Evolutionary conservation across 2,113 vertebrate genomes (phyloP).

Genomic region (Hoplias malabaricus): DNA sequence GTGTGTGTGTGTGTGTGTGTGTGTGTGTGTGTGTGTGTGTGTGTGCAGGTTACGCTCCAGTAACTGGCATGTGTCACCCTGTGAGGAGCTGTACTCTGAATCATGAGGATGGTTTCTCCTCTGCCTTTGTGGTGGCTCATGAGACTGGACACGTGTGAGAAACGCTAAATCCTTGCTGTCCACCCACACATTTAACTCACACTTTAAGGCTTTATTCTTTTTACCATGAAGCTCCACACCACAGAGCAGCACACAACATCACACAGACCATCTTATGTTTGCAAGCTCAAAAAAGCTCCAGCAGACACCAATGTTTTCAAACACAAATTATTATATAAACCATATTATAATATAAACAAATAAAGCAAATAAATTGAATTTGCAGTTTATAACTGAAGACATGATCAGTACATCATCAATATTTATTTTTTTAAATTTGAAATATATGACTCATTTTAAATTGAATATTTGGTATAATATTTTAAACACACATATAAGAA

Average conservation of each 20-base stretch:
- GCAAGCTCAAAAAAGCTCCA: neutral
- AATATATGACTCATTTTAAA: too few species aligned
- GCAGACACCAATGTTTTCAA: neutral
- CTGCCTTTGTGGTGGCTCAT: constrained; percentile 95
- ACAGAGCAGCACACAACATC: neutral
- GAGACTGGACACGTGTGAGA: constrained; percentile 98
- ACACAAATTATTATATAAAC: neutral
- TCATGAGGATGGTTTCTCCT: constrained; percentile 97
- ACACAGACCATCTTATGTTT: neutral
- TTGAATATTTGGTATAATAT: too few species aligned
- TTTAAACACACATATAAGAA: too few species aligned
- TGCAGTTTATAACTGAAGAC: too few species aligned
- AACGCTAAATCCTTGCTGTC: neutral
- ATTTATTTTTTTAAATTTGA: too few species aligned
- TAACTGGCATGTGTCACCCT: constrained; percentile 97
- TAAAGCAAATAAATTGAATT: neutral
- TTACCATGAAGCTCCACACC: constrained; percentile 40
- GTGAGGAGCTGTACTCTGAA: constrained; percentile 97
- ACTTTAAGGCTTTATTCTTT: neutral
- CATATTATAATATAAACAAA: too few species aligned
- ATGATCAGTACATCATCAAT: too few species aligned
- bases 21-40: constrained; percentile 22
- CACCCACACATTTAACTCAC: neutral
- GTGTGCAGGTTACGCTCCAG: constrained; percentile 88
- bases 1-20: neutral